Base-by-base conservation (phyloP, 2,888 invertebrate species). In the Eristalis pertinax region DNA sequence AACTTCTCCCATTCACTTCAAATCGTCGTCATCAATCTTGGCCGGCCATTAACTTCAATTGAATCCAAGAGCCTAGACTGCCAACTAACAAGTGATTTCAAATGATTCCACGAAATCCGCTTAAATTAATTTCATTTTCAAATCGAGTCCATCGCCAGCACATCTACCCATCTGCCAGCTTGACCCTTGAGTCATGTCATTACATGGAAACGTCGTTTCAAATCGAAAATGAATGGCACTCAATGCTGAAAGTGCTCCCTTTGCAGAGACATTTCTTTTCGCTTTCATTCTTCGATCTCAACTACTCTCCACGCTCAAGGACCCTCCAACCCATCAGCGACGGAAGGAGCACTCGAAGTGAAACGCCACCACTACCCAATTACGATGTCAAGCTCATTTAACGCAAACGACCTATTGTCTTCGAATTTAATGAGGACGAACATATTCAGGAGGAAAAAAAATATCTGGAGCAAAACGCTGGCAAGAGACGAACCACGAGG, bases 391-490 rank as follows among this genome's bases (percentile, higher is more conserved):
- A n/a, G 24, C 24, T 43, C 24, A 41, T 26, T 67, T 67, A 67
- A 41, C 19, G 67, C 43, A 41, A 67, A 67, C 43, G 43, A 26
- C n/a, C 22, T 26, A n/a, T 67, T 67, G 22, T 26, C 38, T 43
- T 41, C 41, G 13, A 29, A 67, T 67, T 67, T 67, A 67, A 67
- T 67, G 41, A 67, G 43, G 22, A 26, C 67, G 43, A 67, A 29
- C 67, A 43, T 26, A 41, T 67, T 67, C 50, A 67, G 43, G 41
- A 43, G 24, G n/a, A 43, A 50, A 41, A 15, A 24, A 24, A 19
- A 43, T n/a, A 43, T n/a, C 50, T 38, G 19, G 50, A 50, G 50
- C 50, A 50, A 19, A 19, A n/a, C n/a, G 15, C 4, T 15, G 43
- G 43, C n/a, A n/a, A 43, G 11, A 38, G 38, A 11, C 1, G 13